phyloP scores from a whole-genome alignment of 2,113 vertebrate genomes.

The Coreoperca whiteheadi region DNA sequence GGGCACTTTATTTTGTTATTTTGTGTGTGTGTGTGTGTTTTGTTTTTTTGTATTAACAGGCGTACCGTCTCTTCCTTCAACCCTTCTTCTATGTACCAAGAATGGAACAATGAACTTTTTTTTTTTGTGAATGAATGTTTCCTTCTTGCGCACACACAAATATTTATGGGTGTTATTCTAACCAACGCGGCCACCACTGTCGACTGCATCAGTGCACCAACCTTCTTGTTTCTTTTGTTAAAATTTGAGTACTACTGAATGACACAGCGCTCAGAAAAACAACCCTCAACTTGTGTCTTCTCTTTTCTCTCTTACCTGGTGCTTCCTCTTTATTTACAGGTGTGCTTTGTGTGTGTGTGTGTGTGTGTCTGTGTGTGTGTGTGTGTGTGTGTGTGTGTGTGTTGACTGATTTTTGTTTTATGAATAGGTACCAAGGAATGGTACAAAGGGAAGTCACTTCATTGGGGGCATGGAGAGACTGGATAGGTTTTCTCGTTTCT shows the following conservation, averaged over 20 bases:
- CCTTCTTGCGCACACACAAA: constrained; percentile 33
- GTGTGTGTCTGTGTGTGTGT: constrained; percentile 34
- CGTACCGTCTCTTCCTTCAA: constrained; percentile 64
- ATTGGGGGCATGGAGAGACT: background rate
- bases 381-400: constrained; percentile 37
- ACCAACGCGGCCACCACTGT: constrained; percentile 54
- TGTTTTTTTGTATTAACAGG: constrained; percentile 58
- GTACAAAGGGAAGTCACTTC: constrained; percentile 22
- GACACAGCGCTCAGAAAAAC: constrained; percentile 37
- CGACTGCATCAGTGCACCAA: constrained; percentile 53
- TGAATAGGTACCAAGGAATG: constrained; percentile 44
- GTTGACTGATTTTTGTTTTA: background rate
- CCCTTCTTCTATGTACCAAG: constrained; percentile 46
- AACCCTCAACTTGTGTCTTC: constrained; percentile 27
- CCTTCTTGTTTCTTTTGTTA: constrained; percentile 29
- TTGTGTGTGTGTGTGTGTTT: constrained; percentile 23
- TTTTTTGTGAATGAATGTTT: constrained; percentile 59
- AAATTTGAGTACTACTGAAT: constrained; percentile 27
- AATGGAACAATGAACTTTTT: constrained; percentile 56
- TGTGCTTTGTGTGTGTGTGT: constrained; percentile 46
- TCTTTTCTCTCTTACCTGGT: constrained; percentile 52
- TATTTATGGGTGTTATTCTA: constrained; percentile 44
- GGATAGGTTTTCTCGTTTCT: constrained; percentile 1
- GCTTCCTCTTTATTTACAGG: constrained; percentile 65
- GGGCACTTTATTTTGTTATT: constrained; percentile 52